Evolutionary conservation across 2,113 vertebrate genomes (phyloP).

Genomic region (Procavia capensis): DNA sequence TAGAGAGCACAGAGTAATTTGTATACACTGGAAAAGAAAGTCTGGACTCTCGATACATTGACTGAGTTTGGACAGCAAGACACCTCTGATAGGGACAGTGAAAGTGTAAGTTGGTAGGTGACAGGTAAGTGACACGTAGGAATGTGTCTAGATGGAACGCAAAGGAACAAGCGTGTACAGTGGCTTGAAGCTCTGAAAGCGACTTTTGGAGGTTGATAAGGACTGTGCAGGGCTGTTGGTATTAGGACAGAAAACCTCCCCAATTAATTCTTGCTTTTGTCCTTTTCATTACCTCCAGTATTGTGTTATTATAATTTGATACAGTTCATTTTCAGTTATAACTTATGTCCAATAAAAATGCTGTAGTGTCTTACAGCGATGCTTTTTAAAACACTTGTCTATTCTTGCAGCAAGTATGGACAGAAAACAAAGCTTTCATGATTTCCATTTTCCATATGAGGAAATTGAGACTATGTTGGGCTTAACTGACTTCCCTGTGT

Average conservation of each 20-base stretch:
- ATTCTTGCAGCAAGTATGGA: not conserved
- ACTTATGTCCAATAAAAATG: not conserved
- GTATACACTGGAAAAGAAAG: not conserved
- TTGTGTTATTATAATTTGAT: too few relatives aligned
- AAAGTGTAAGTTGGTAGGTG: not conserved
- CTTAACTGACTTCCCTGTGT: too few relatives aligned
- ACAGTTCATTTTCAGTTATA: not conserved
- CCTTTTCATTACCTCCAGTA: not conserved
- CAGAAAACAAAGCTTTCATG: not conserved
- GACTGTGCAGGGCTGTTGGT: not conserved
- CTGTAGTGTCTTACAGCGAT: not conserved
- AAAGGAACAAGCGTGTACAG: fast-evolving
- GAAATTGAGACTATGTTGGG: not conserved
- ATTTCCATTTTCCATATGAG: not conserved
- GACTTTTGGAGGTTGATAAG: not conserved
- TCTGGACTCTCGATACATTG: not conserved
- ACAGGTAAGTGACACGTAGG: fast-evolving
- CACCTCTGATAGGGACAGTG: not conserved
- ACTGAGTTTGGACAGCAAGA: not conserved
- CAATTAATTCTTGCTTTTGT: not conserved
- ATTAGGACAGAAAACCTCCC: not conserved
- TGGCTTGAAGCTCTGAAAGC: not conserved
- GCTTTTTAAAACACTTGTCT: not conserved
- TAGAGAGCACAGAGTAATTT: not conserved
- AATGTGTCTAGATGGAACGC: not conserved